Conservation (phyloP, 2,797 vertebrate species). For the Phoebastria nigripes region DNA sequence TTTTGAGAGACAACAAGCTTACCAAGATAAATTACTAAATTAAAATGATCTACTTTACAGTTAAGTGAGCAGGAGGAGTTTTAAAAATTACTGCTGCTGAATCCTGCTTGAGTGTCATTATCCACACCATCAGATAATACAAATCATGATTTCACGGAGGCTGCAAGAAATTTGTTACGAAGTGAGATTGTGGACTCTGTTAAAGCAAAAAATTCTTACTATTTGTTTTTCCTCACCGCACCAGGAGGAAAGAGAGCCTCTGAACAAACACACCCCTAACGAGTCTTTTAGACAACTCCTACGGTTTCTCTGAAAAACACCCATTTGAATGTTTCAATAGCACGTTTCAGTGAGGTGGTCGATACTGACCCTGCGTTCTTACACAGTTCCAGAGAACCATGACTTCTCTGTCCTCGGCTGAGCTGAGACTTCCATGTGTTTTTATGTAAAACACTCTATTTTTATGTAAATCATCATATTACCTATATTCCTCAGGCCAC, state of each 20-base stretch:
- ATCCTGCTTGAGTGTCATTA: background rate
- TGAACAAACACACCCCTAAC: background rate
- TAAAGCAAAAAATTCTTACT: background rate
- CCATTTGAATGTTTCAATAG: background rate
- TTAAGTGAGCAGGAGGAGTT: background rate
- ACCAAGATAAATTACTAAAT: background rate
- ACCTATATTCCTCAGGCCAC: background rate
- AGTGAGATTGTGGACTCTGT: background rate
- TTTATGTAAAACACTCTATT: rapidly evolving
- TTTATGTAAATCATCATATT: background rate
- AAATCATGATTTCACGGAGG: background rate
- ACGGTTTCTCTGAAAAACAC: background rate
- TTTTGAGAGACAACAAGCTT: background rate
- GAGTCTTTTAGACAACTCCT: background rate
- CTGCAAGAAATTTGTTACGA: background rate
- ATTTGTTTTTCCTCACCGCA: background rate
- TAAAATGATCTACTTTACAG: background rate
- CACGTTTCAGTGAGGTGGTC: background rate
- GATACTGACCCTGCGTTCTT: background rate
- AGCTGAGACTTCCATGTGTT: background rate
- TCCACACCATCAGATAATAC: background rate
- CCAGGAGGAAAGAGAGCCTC: background rate
- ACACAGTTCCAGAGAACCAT: background rate
- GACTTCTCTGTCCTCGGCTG: rapidly evolving
- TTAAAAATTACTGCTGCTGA: background rate